A percentile compares a stretch with the other conserved stretches of the same genome.
Conservation (phyloP, 1,140 invertebrate species). For the Zaprionus kolodkinae region DNA sequence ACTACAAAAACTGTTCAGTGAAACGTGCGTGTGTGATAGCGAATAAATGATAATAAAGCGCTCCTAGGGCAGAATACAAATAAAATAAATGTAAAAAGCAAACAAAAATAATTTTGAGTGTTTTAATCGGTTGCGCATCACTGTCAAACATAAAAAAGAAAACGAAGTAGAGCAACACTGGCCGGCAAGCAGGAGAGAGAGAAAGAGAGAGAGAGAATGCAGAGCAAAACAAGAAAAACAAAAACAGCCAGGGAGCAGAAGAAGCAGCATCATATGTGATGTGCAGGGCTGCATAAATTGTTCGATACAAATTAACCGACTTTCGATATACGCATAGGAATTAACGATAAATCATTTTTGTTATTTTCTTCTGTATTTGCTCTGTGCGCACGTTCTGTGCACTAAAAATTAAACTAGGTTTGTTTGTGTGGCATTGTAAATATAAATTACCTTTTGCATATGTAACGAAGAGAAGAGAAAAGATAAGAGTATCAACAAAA, state of each 20-base stretch:
- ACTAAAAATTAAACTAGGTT: neutral
- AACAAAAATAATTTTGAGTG: constrained; percentile 11
- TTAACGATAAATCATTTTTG: neutral
- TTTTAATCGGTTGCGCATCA: constrained; percentile 15
- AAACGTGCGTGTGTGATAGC: constrained; percentile 4
- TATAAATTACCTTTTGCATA: neutral
- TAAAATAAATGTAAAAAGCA: constrained; percentile 27
- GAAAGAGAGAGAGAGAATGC: neutral
- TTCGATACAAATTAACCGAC: neutral
- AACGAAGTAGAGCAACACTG: constrained; percentile 5
- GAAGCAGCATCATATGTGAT: neutral
- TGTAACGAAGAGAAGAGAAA: constrained; percentile 7
- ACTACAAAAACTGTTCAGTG: neutral
- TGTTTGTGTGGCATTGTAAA: neutral
- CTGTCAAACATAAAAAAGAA: neutral
- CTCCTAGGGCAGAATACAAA: constrained; percentile 40
- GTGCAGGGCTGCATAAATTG: neutral
- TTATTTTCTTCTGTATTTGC: neutral
- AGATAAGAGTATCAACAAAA: constrained; percentile 46
- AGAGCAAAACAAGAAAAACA: neutral
- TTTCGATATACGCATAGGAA: neutral
- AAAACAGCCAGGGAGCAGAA: neutral
- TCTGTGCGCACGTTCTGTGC: neutral
- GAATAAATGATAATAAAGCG: constrained; percentile 53
- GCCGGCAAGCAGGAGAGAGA: neutral